Percentiles rank a stretch among this genome's conserved stretches.
phyloP scores from a whole-genome alignment of 2,888 invertebrate genomes.

The Melieria crassipennis region DNA sequence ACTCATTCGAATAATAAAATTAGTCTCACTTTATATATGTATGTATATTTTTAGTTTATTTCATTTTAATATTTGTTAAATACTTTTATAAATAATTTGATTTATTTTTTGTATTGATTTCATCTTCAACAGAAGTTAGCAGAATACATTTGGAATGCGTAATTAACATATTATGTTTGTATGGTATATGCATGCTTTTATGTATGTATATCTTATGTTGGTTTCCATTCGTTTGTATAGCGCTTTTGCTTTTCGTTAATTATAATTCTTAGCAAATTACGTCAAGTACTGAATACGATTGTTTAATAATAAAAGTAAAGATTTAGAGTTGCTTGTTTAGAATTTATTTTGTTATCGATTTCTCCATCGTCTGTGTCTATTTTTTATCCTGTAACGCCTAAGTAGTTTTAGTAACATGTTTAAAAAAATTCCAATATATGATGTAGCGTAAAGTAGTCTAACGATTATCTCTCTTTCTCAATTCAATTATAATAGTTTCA shows the following conservation, averaged over 20 bases:
- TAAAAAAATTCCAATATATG: too few relatives aligned
- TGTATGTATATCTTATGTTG: not conserved
- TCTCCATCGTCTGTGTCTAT: too few relatives aligned
- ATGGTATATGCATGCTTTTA: slow-evolving; percentile 1
- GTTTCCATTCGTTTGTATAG: not conserved
- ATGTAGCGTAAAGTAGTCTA: too few relatives aligned
- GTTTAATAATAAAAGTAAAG: not conserved
- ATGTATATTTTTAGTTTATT: too few relatives aligned
- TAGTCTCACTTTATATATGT: too few relatives aligned
- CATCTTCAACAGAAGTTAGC: not conserved
- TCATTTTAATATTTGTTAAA: not conserved
- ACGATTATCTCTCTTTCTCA: too few relatives aligned
- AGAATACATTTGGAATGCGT: slow-evolving; percentile 5
- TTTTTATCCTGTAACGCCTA: too few relatives aligned
- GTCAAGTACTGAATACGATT: not conserved
- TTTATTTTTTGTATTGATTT: not conserved
- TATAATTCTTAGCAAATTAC: slow-evolving; percentile 1
- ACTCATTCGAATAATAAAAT: too few relatives aligned
- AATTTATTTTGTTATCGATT: too few relatives aligned
- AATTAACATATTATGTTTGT: slow-evolving; percentile 1
- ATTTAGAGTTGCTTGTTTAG: too few relatives aligned
- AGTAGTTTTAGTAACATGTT: too few relatives aligned
- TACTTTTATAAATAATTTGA: not conserved
- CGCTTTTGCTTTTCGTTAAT: not conserved
- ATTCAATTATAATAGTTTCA: too few relatives aligned